Evolutionary conservation across 2,113 vertebrate genomes (phyloP).

Genomic region (Delphinus delphis): DNA sequence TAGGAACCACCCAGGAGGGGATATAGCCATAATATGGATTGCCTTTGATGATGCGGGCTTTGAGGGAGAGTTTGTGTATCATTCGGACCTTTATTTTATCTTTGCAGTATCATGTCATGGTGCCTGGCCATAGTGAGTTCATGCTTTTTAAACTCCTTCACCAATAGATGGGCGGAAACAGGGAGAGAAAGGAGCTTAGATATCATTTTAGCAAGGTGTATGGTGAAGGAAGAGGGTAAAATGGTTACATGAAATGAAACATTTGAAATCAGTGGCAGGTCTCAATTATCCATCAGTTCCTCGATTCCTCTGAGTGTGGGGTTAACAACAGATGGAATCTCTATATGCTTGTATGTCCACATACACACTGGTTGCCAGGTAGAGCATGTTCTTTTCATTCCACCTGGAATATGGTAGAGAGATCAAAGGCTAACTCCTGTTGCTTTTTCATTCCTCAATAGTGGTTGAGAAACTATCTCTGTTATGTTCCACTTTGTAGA

Average conservation of each 20-base stretch:
- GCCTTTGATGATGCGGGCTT: neutral
- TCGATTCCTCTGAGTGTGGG: neutral
- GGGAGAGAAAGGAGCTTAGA: neutral
- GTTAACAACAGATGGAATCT: neutral
- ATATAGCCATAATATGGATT: neutral
- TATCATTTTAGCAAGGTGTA: neutral
- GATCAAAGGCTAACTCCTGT: neutral
- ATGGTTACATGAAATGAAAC: neutral
- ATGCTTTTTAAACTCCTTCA: neutral
- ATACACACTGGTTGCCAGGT: neutral
- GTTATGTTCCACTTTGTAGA: conserved; percentile 32
- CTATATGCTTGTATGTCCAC: neutral
- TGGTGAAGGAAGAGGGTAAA: neutral
- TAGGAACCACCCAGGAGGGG: neutral
- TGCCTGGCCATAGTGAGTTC: neutral
- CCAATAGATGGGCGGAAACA: neutral
- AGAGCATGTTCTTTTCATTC: neutral
- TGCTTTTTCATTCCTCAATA: conserved; percentile 3
- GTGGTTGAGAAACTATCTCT: conserved; percentile 25
- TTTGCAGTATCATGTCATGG: neutral
- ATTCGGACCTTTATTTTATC: neutral
- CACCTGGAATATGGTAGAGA: neutral
- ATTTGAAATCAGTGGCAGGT: neutral
- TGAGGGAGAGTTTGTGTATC: neutral
- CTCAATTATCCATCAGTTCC: neutral